Percentiles rank a stretch among this genome's conserved stretches.
Conservation (phyloP, 2,888 invertebrate genomes). For the Deroplatys truncata region DNA sequence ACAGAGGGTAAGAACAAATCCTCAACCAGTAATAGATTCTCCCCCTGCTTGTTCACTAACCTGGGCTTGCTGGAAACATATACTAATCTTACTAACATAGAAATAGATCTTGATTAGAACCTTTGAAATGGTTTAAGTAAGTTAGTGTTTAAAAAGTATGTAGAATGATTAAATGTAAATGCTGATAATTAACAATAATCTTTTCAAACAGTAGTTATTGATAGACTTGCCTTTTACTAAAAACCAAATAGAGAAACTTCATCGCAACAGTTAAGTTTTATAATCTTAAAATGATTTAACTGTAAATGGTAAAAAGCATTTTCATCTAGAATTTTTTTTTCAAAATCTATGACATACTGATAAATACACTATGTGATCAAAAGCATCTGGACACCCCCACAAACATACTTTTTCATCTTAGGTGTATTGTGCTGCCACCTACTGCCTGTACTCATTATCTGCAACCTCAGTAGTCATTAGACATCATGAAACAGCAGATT, state of each 20-base stretch:
- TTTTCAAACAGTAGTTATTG: neutral
- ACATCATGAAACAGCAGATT: too few species aligned
- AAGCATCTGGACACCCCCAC: too few species aligned
- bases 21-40: neutral
- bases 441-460: too few species aligned
- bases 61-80: neutral
- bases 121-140: neutral
- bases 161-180: neutral
- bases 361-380: neutral
- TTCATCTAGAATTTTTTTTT: too few species aligned
- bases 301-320: neutral
- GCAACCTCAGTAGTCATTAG: too few species aligned
- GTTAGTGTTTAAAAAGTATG: neutral
- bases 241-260: neutral
- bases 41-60: slow-evolving; percentile 12
- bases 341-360: neutral
- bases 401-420: too few species aligned
- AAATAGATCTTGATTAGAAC: neutral
- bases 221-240: neutral
- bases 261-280: neutral
- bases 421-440: too few species aligned
- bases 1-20: slow-evolving; percentile 48
- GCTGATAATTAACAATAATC: neutral
- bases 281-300: neutral
- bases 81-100: slow-evolving; percentile 1